A percentile compares a stretch with the other conserved stretches of the same genome.
Conservation (phyloP, 2,113 vertebrate species). For the Hydrolagus affinis region DNA sequence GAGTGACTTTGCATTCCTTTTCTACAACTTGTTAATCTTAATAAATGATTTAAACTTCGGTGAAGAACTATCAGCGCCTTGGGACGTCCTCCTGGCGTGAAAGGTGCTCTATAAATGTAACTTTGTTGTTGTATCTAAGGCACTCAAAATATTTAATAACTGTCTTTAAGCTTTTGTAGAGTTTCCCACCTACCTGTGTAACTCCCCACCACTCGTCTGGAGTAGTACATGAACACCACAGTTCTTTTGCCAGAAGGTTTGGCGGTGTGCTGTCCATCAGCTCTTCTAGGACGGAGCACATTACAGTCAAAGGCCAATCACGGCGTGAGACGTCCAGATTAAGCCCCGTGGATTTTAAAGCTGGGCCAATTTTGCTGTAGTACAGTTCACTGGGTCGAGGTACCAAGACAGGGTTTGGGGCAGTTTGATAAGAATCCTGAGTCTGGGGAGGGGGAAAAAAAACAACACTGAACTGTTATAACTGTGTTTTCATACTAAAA, state of each 20-base stretch:
- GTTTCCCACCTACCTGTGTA: slow-evolving; percentile 69
- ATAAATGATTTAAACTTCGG: background rate
- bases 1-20: too few species aligned
- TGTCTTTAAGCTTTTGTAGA: background rate
- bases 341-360: slow-evolving; percentile 83
- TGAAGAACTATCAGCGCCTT: too few species aligned
- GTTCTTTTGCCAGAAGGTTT: slow-evolving; percentile 88
- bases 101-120: too few species aligned
- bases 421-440: slow-evolving; percentile 83
- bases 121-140: too few species aligned
- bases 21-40: too few species aligned
- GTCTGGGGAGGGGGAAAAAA: slow-evolving; percentile 47
- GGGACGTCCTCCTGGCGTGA: too few species aligned
- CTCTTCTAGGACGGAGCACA: slow-evolving; percentile 89
- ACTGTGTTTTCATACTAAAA: background rate
- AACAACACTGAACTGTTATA: background rate
- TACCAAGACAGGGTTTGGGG: slow-evolving; percentile 80
- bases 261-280: slow-evolving; percentile 92
- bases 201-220: slow-evolving; percentile 97
- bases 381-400: slow-evolving; percentile 95
- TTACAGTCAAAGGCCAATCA: slow-evolving; percentile 90
- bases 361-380: slow-evolving; percentile 92
- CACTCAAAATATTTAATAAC: background rate
- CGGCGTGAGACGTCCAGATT: slow-evolving; percentile 85
- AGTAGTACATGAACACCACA: slow-evolving; percentile 94